Conservation (phyloP, 2,113 vertebrate genomes). For the Sceloporus tristichus region DNA sequence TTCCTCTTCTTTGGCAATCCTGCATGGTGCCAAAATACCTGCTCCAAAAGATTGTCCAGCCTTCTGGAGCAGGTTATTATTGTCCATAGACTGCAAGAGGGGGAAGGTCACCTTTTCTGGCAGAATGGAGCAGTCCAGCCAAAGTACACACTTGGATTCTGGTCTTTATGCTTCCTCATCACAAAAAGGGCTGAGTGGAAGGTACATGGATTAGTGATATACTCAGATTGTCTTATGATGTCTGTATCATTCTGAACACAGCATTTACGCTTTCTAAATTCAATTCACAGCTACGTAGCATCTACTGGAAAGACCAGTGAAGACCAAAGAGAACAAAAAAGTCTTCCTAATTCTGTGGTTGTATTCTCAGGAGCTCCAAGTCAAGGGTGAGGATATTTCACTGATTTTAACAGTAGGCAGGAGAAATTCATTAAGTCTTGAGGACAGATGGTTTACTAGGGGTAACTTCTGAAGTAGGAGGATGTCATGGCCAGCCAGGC, state of each 20-base stretch:
- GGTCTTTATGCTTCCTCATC: background rate
- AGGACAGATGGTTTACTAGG: too few species aligned
- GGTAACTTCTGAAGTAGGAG: background rate
- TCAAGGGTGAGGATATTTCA: background rate
- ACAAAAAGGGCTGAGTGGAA: background rate
- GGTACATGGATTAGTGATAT: background rate
- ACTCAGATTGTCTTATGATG: background rate
- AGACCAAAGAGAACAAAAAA: background rate
- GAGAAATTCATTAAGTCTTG: background rate
- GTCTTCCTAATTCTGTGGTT: background rate
- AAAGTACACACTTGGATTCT: background rate
- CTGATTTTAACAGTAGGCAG: background rate
- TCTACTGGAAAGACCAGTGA: background rate
- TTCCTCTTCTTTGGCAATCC: too few species aligned
- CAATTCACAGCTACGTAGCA: background rate
- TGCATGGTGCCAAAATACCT: too few species aligned
- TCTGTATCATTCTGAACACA: background rate
- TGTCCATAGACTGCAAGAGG: too few species aligned
- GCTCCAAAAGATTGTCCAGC: too few species aligned
- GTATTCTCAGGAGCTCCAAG: background rate
- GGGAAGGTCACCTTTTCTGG: too few species aligned
- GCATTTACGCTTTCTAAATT: background rate
- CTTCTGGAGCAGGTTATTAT: too few species aligned
- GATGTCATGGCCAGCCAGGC: too few species aligned
- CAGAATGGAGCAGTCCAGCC: too few species aligned